Conservation (phyloP, 2,797 vertebrate species). For the Acipenser ruthenus region DNA sequence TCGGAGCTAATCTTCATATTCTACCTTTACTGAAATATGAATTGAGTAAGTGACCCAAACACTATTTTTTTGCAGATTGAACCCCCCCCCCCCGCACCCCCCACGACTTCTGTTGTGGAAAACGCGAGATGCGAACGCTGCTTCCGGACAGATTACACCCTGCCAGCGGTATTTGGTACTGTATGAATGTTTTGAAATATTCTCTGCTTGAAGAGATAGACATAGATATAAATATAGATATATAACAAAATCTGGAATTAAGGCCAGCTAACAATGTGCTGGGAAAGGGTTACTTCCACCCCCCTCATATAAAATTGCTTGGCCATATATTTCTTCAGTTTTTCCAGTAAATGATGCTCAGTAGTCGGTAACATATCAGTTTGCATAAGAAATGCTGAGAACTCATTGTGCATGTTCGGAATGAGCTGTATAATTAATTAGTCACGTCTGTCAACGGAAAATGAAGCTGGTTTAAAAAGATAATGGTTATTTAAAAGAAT, state of each 20-base stretch:
- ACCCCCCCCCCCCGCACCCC: too few species aligned
- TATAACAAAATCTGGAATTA: slow-evolving; percentile 34
- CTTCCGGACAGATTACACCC: background rate
- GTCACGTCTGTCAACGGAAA: too few species aligned
- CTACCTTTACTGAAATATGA: too few species aligned
- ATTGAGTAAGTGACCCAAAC: too few species aligned
- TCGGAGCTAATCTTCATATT: too few species aligned
- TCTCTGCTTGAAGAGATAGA: slow-evolving; percentile 22
- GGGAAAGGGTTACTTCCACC: slow-evolving; percentile 37
- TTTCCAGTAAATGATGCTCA: background rate
- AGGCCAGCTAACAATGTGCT: slow-evolving; percentile 43
- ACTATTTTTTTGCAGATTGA: too few species aligned
- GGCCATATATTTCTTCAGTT: background rate
- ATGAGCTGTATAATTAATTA: too few species aligned
- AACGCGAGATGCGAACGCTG: background rate
- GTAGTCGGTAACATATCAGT: background rate
- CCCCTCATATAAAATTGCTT: slow-evolving; percentile 24
- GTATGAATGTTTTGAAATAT: background rate
- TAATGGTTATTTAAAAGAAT: too few species aligned
- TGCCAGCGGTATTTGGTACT: background rate
- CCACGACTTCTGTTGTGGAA: background rate
- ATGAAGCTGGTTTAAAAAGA: too few species aligned
- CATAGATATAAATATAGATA: too few species aligned
- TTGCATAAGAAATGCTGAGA: too few species aligned
- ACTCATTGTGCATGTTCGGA: too few species aligned